Evolutionary conservation across 2,888 invertebrate genomes (phyloP).

Genomic region (Agrilus biguttatus): DNA sequence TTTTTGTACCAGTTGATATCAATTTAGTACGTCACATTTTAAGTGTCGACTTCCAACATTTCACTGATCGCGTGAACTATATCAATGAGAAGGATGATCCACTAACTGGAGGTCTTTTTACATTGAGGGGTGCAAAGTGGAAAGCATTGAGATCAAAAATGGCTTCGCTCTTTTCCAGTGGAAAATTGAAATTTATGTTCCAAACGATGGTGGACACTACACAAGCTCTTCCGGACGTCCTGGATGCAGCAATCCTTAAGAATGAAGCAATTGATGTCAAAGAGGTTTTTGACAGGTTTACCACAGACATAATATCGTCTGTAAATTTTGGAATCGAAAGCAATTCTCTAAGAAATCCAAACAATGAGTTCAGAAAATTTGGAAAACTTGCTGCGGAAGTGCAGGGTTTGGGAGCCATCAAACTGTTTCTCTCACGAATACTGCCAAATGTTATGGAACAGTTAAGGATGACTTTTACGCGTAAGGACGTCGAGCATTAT

Average conservation of each 20-base stretch:
- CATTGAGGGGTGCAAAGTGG: slow-evolving; percentile 40
- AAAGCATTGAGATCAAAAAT: slow-evolving; percentile 41
- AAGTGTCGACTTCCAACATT: slow-evolving; percentile 36
- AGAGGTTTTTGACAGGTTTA: slow-evolving; percentile 30
- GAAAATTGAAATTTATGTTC: slow-evolving; percentile 48
- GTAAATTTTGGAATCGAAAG: slow-evolving; percentile 42
- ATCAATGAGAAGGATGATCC: slow-evolving; percentile 39
- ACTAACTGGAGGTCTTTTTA: slow-evolving; percentile 38
- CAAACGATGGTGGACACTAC: slow-evolving; percentile 40
- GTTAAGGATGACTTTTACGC: too few relatives aligned
- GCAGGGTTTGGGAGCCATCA: too few relatives aligned
- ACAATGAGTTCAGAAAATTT: slow-evolving; percentile 29
- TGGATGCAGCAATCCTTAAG: slow-evolving; percentile 15
- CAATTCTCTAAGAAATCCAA: slow-evolving; percentile 34
- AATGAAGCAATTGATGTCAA: slow-evolving; percentile 27
- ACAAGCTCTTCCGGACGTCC: slow-evolving; percentile 31
- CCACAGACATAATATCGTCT: slow-evolving; percentile 37
- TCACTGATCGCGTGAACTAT: slow-evolving; percentile 43
- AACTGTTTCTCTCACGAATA: too few relatives aligned
- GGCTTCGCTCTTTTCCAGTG: slow-evolving; percentile 46
- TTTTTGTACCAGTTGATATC: too few relatives aligned
- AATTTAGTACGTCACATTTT: too few relatives aligned
- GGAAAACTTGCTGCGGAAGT: slow-evolving; percentile 4
- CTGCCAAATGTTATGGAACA: too few relatives aligned
- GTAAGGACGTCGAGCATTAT: too few relatives aligned